These are phyloP conservation scores for Embiotoca jacksoni DNA, from an alignment of 2,113 vertebrate species.

Conservation along the genomic window DNA sequence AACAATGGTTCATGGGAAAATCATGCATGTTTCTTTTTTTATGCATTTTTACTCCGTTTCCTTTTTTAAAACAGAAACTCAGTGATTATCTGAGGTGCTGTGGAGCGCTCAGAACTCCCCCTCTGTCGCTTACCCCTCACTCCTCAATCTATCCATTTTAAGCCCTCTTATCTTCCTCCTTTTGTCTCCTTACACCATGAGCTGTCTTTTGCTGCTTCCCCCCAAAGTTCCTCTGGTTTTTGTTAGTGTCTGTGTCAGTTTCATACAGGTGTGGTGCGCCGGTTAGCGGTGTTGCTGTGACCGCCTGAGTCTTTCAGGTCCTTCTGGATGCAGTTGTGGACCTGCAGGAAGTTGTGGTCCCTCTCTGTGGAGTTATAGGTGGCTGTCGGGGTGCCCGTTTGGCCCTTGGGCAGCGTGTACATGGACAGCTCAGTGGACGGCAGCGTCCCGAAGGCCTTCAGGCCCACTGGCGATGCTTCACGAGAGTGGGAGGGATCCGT, in stretches of 20 bases:
- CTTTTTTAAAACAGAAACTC: constrained; percentile 77
- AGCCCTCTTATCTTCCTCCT: constrained; percentile 7
- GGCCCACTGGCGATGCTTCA: constrained; percentile 94
- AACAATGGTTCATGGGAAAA: constrained; percentile 96
- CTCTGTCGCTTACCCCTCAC: background rate
- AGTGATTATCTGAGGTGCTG: constrained; percentile 71
- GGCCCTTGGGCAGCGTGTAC: constrained; percentile 95
- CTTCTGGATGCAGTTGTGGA: constrained; percentile 98
- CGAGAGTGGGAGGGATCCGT: constrained; percentile 97
- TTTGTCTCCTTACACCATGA: constrained; percentile 17
- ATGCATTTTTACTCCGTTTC: constrained; percentile 67
- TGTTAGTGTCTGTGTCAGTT: constrained; percentile 54
- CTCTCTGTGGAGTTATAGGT: constrained; percentile 96
- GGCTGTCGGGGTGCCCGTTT: constrained; percentile 90
- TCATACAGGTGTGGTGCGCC: constrained; percentile 98
- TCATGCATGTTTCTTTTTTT: constrained; percentile 89
- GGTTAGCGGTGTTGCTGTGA: constrained; percentile 95
- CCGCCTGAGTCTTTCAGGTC: constrained; percentile 94
- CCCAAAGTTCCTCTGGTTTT: constrained; percentile 39
- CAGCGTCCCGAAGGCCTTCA: constrained; percentile 95
- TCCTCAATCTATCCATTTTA: constrained; percentile 7
- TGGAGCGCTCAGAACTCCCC: constrained; percentile 36
- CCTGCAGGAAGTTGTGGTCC: constrained; percentile 98
- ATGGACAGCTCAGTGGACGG: constrained; percentile 98
- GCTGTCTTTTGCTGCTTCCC: constrained; percentile 46